Evolutionary conservation across 2,797 vertebrate genomes (phyloP).

Genomic region (Spondyliosoma cantharus): DNA sequence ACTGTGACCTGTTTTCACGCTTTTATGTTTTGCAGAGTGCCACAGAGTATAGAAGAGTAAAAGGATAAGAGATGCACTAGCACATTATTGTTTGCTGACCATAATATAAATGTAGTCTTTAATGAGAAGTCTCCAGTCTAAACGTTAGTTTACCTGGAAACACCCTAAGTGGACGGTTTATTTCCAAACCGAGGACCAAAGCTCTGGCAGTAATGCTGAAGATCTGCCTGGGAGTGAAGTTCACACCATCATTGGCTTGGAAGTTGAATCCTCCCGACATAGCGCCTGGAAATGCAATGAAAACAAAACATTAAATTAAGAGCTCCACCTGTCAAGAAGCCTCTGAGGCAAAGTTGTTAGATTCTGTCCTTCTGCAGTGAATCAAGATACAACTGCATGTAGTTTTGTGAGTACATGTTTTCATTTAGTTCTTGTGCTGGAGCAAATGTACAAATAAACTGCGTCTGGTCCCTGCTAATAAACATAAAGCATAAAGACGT

Average conservation of each 20-base stretch:
- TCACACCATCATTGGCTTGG: constrained; percentile 92
- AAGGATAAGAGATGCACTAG: neutral
- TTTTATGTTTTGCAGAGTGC: neutral
- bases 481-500: constrained; percentile 25
- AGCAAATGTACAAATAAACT: constrained; percentile 8
- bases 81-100: neutral
- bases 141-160: constrained; percentile 83
- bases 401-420: constrained; percentile 1
- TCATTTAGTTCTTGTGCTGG: constrained; percentile 9
- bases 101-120: neutral
- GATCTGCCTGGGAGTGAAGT: constrained; percentile 90
- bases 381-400: neutral
- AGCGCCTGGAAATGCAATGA: constrained; percentile 79
- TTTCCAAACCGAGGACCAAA: constrained; percentile 86
- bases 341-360: neutral
- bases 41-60: neutral
- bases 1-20: neutral
- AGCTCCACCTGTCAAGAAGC: neutral
- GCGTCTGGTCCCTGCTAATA: constrained; percentile 10
- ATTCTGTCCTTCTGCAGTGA: neutral
- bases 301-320: neutral
- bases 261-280: constrained; percentile 93
- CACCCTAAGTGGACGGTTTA: constrained; percentile 85
- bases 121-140: neutral
- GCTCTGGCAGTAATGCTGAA: constrained; percentile 90